Evolutionary conservation across 2,888 invertebrate species (phyloP).

Genomic region (Koerneria pararmatus): DNA sequence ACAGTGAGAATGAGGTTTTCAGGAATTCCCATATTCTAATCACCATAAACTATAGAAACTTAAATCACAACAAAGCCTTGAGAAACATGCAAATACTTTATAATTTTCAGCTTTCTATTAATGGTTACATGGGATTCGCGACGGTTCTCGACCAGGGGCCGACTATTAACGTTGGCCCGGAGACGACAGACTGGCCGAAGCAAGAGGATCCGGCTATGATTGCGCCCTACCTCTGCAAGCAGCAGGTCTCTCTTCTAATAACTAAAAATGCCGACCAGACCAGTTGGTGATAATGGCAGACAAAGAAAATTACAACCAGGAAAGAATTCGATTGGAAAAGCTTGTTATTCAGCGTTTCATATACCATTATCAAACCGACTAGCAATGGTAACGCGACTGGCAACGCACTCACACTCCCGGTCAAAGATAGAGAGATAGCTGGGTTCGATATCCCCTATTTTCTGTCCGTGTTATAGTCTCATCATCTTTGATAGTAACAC

Average conservation of each 20-base stretch:
- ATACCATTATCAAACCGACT: neutral
- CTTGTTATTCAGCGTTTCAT: neutral
- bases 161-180: constrained; percentile 59
- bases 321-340: neutral
- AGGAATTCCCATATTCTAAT: no score
- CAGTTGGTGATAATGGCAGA: neutral
- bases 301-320: neutral
- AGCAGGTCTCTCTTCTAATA: constrained; percentile 44
- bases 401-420: neutral
- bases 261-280: neutral
- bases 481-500: no score
- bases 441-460: no score
- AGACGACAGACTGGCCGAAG: constrained; percentile 56
- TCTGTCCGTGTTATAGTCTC: no score
- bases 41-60: no score
- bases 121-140: constrained; percentile 57
- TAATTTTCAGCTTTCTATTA: constrained; percentile 56
- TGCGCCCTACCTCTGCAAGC: constrained; percentile 58
- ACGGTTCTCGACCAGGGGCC: constrained; percentile 59
- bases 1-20: no score
- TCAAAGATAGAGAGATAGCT: neutral
- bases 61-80: no score
- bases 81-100: no score
- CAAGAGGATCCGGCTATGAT: constrained; percentile 59
- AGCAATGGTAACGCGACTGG: no score